Conservation (phyloP, 2,888 invertebrate species). For the Eupithecia pulchellata region DNA sequence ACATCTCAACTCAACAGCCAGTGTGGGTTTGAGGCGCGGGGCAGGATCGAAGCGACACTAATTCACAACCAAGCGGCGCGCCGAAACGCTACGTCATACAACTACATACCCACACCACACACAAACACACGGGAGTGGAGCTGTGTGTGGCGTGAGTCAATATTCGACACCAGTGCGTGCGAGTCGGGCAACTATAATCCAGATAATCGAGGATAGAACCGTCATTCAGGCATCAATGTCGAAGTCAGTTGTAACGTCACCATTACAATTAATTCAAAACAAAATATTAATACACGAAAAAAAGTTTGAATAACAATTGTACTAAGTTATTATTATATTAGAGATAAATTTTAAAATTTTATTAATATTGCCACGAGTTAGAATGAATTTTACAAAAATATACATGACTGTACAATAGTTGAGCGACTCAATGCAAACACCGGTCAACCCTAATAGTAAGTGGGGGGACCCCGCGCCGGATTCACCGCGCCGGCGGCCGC, state of each 20-base stretch:
- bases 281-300: slow-evolving; percentile 42
- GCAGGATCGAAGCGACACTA: slow-evolving; percentile 63
- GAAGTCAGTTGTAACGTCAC: slow-evolving; percentile 28
- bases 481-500: not conserved
- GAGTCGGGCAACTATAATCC: slow-evolving; percentile 60
- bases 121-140: slow-evolving; percentile 1
- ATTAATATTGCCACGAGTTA: slow-evolving; percentile 81
- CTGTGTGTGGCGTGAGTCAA: not conserved
- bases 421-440: slow-evolving; percentile 73
- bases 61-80: slow-evolving; percentile 78
- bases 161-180: slow-evolving; percentile 53
- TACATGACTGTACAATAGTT: slow-evolving; percentile 82
- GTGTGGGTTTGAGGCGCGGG: slow-evolving; percentile 21
- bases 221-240: slow-evolving; percentile 16
- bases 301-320: slow-evolving; percentile 70
- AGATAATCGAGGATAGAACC: slow-evolving; percentile 6
- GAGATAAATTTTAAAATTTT: slow-evolving; percentile 75
- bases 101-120: slow-evolving; percentile 12
- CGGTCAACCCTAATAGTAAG: slow-evolving; percentile 60
- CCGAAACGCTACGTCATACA: slow-evolving; percentile 47
- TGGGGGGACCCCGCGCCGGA: slow-evolving; percentile 4
- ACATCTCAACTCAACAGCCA: slow-evolving; percentile 20
- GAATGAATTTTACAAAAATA: slow-evolving; percentile 84
- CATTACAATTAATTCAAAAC: slow-evolving; percentile 32
- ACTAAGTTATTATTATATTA: slow-evolving; percentile 77